phyloP scores from a whole-genome alignment of 2,113 vertebrate genomes.

The Dasyprocta punctata region DNA sequence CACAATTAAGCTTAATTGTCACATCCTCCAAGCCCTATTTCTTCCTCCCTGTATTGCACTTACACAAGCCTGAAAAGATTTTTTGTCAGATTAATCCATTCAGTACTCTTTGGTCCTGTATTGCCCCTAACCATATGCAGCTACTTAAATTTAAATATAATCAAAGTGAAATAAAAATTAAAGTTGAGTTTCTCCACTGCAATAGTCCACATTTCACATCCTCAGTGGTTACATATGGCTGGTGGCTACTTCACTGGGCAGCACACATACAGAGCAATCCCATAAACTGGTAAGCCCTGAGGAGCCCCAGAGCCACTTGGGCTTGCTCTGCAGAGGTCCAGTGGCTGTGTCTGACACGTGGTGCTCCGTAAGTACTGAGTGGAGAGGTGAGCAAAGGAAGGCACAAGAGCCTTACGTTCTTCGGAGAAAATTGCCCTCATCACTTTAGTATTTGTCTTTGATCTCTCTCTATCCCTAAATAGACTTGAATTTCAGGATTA shows the following conservation, averaged over 20 bases:
- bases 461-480: neutral
- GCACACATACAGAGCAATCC: neutral
- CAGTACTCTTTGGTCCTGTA: neutral
- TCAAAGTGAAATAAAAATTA: slow-evolving; percentile 9
- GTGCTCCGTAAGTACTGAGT: neutral
- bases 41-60: neutral
- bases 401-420: neutral
- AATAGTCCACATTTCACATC: neutral
- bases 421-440: neutral
- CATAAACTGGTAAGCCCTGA: neutral
- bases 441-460: neutral
- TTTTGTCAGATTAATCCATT: neutral
- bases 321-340: neutral
- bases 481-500: neutral
- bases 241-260: neutral
- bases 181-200: neutral
- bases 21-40: neutral
- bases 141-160: slow-evolving; percentile 34
- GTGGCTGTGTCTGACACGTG: neutral
- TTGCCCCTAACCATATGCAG: neutral
- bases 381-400: neutral
- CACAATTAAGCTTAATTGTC: neutral
- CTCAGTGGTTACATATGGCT: neutral
- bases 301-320: no score
- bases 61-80: neutral